These are phyloP conservation scores for Drosophila mimetica DNA, from an alignment of 2,888 invertebrate species.

Conservation along the genomic window DNA sequence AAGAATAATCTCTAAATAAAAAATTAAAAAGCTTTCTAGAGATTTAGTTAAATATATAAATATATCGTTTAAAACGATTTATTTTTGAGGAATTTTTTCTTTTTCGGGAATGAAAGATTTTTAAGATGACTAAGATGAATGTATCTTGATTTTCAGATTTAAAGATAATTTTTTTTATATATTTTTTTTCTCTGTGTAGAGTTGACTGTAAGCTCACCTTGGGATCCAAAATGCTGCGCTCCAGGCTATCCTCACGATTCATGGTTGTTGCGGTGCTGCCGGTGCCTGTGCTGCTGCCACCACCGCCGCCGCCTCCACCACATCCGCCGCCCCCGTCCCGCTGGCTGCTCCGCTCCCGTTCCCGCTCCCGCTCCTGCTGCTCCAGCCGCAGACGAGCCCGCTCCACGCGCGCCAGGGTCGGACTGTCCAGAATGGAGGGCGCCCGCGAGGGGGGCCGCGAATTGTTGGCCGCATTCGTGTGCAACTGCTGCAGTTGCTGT, in stretches of 20 bases:
- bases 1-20: too few species aligned
- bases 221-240: slow-evolving; percentile 82
- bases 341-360: slow-evolving; percentile 64
- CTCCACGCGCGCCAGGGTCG: slow-evolving; percentile 87
- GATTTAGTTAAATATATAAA: too few species aligned
- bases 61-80: too few species aligned
- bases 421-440: slow-evolving; percentile 86
- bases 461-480: slow-evolving; percentile 63
- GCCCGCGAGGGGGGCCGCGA: slow-evolving; percentile 83
- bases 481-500: slow-evolving; percentile 64
- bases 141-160: too few species aligned
- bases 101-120: too few species aligned
- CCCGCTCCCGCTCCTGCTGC: slow-evolving; percentile 76
- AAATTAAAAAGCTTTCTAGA: too few species aligned
- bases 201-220: slow-evolving; percentile 70
- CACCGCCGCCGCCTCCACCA: slow-evolving; percentile 51
- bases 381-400: slow-evolving; percentile 86
- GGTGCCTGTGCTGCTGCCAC: slow-evolving; percentile 73
- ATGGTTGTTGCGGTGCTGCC: slow-evolving; percentile 76
- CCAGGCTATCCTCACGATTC: slow-evolving; percentile 83
- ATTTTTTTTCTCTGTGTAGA: background rate
- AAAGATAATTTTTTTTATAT: background rate
- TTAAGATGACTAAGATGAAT: too few species aligned
- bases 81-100: too few species aligned
- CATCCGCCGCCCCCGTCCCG: slow-evolving; percentile 38